A percentile compares a stretch with the other conserved stretches of the same genome.
Evolutionary conservation across 1,140 invertebrate species (phyloP).

Genomic region (Aradophagus sp.): DNA sequence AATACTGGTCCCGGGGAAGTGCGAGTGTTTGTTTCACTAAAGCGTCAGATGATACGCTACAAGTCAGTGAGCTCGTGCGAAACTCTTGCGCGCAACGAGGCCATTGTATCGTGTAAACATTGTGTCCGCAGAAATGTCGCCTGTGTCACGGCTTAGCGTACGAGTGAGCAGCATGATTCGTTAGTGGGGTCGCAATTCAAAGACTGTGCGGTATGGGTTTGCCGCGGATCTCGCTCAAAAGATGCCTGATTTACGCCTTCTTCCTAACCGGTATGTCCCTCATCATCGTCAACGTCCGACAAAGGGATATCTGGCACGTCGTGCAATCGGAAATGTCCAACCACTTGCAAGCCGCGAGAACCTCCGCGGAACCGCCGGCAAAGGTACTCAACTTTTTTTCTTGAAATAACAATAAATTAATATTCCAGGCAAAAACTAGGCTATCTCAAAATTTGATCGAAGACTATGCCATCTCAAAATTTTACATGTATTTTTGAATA

Average conservation of each 20-base stretch:
- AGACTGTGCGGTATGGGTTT: conserved; percentile 70
- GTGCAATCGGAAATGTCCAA: conserved; percentile 61
- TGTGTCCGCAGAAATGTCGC: conserved; percentile 17
- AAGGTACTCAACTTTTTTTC: too few species aligned
- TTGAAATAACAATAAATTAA: too few species aligned
- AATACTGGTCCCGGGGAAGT: too few species aligned
- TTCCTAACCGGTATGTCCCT: conserved; percentile 71
- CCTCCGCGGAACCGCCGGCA: conserved; percentile 39
- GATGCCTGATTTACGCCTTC: conserved; percentile 74
- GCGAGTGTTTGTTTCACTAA: too few species aligned
- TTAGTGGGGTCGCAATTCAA: conserved; percentile 37
- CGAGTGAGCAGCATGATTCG: conserved; percentile 32
- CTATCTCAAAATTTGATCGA: too few species aligned
- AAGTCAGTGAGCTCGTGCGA: too few species aligned
- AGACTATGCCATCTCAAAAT: too few species aligned
- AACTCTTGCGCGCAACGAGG: too few species aligned
- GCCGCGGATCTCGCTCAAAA: conserved; percentile 72
- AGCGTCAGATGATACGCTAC: too few species aligned
- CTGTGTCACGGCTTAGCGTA: conserved; percentile 27
- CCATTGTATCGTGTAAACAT: conserved; percentile 7
- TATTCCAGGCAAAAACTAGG: too few species aligned
- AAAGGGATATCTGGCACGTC: conserved; percentile 70
- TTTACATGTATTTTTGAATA: too few species aligned
- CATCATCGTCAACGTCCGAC: conserved; percentile 72
- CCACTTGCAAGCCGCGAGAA: conserved; percentile 55